Base-by-base conservation (phyloP, 2,888 invertebrate species). In the Heliothis peltigera region DNA sequence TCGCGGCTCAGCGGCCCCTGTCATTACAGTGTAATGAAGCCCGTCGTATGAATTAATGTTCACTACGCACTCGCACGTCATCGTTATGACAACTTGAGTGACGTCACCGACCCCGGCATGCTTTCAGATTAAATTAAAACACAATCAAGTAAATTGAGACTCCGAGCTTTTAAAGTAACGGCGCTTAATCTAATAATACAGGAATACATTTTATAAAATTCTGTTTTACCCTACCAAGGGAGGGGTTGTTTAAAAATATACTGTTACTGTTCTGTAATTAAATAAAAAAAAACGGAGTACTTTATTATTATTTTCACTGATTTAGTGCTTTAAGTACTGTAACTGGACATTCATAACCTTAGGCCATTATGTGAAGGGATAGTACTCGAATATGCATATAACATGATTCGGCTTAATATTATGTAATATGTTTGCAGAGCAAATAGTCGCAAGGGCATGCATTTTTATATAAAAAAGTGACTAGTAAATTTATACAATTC, bases 141-240 rank as follows among this genome's bases (percentile, higher is more conserved):
- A 70, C 60, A 73, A 64, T 76, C 62, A 60, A 77, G 64, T 54
- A 62, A 63, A 73, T 69, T n/a, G n/a, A n/a, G 55, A 73, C 56
- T 59, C 57, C 21, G n/a, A 70, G 63, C 63, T 77, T 77, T 70
- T 70, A 74, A 77, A 76, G 61, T 70, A 66, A 73, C 49, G 51
- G 51, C 43, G 47, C 56, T 47, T 63, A 60, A 74, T 66, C 39
- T 58, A 66, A 63, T 67, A 55, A 64, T 56, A 35, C n/a, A 56
- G 8, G 66, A 53, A 59, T 61, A 57, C 7, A 52, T 51, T 52
- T 65, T 43, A 52, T 47, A 52, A 51, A 53, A 56, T 21, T 32
- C 18, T 22, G 12, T 18, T 35, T 15, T 19, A 49, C 49, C 19
- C n/a, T 10, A n/a, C 39, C 39, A n/a, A 35, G 51, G 25, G n/a